Percentiles rank a stretch among this genome's conserved stretches.
These are phyloP conservation scores for Jordanella pulchra DNA, from an alignment of 2,797 vertebrate species.

Conservation along the genomic window DNA sequence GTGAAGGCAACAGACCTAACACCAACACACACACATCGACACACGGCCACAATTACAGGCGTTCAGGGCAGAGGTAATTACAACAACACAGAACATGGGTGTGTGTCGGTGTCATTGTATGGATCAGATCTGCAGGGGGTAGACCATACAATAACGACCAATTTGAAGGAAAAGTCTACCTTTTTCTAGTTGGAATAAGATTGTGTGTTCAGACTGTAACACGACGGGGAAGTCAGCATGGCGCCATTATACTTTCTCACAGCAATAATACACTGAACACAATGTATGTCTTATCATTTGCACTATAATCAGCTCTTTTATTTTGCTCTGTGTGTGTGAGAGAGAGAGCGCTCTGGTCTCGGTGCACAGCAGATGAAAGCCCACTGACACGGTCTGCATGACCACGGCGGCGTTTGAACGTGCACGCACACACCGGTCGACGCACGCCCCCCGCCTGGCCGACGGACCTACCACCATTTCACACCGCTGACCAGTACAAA, in stretches of 20 bases:
- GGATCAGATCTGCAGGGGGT: slow-evolving; percentile 68
- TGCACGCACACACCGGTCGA: slow-evolving; percentile 13
- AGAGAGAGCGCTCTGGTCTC: slow-evolving; percentile 8
- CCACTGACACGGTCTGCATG: slow-evolving; percentile 32
- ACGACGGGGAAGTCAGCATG: slow-evolving; percentile 56
- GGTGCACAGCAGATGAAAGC: slow-evolving; percentile 58
- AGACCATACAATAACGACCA: slow-evolving; percentile 72
- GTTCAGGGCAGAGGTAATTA: slow-evolving; percentile 62
- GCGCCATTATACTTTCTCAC: slow-evolving; percentile 57
- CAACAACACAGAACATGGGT: slow-evolving; percentile 47
- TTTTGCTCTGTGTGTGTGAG: background rate
- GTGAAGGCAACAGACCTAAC: slow-evolving; percentile 20
- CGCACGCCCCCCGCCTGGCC: slow-evolving; percentile 49
- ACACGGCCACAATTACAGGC: slow-evolving; percentile 48
- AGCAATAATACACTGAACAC: slow-evolving; percentile 49
- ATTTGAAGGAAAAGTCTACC: slow-evolving; percentile 70
- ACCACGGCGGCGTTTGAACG: slow-evolving; percentile 42
- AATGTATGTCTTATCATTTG: slow-evolving; percentile 52
- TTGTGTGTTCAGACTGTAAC: slow-evolving; percentile 28
- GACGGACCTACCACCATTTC: slow-evolving; percentile 81
- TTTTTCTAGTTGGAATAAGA: slow-evolving; percentile 53
- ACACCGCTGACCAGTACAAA: slow-evolving; percentile 84
- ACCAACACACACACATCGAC: background rate
- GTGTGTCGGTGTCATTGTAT: slow-evolving; percentile 56
- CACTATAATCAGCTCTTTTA: slow-evolving; percentile 51